Evolutionary conservation across 2,888 invertebrate genomes (phyloP), one percentile per base, ranked within the genome.

Genomic region (Philereme vetulata): DNA sequence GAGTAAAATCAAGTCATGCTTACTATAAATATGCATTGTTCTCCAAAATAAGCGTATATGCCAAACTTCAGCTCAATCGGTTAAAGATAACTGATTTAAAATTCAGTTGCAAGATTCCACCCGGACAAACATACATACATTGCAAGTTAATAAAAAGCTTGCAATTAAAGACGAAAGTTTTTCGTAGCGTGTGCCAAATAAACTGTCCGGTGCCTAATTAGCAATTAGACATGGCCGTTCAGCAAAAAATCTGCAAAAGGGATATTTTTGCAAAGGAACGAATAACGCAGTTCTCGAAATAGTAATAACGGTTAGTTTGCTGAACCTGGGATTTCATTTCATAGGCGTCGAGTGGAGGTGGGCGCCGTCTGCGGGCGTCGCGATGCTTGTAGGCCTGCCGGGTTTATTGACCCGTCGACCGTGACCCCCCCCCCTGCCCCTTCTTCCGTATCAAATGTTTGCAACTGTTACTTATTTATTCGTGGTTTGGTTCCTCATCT

Each of bases 321-420:
- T 66, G 66, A 66, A 62, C 59, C 60, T 44, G 65, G 61, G 65
- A 66, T 67, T 69, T 67, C 67, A 67, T 70, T 67, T 66, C 60
- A 66, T 67, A 65, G 71, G 67, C 68, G 71, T 56, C 68, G 71
- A 62, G 70, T 68, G 68, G 69, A 72, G 66, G 74, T 69, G 71
- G 75, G 70, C 76, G 79, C 75, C 75, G 72, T 76, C 70, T 75
- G 80, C 77, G 76, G 52, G 43, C 67, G 71, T 72, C 76, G 76
- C 76, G 72, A 74, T 70, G 76, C 73, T 53, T 44, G 86, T 79
- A 65, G 65, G 63, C 63, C 63, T 59, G 63, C 54, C 66, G 63
- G 66, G 65, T 86, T 78, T 49, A 83, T 84, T 87, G 86, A 90
- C 87, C 88, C 80, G 78, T 61, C 86, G 90, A 85, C 89, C 90